Percentiles rank a stretch among this genome's conserved stretches.
These are phyloP conservation scores for Colletes gigas DNA, from an alignment of 1,140 invertebrate genomes.

Conservation along the genomic window DNA sequence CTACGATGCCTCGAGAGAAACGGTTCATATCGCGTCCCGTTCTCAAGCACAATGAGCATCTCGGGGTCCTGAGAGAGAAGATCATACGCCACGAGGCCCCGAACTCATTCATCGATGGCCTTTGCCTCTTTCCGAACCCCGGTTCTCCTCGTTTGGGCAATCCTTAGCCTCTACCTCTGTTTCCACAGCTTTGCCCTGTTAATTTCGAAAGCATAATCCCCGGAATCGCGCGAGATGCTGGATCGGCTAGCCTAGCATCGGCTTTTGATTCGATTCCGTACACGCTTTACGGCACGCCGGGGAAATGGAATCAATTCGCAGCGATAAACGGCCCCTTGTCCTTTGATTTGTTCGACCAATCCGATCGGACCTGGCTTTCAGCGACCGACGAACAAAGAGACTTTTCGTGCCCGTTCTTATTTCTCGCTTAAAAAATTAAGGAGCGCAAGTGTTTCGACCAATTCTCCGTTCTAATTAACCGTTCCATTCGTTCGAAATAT, in stretches of 20 bases:
- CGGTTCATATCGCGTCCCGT: too few relatives aligned
- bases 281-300: not conserved
- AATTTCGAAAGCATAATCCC: conserved; percentile 20
- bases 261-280: conserved; percentile 12
- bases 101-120: not conserved
- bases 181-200: not conserved
- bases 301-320: conserved; percentile 13
- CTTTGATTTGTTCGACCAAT: conserved; percentile 17
- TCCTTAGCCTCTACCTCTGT: not conserved
- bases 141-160: not conserved
- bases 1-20: too few relatives aligned
- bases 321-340: conserved; percentile 10
- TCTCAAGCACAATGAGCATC: conserved; percentile 31
- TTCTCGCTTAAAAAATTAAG: not conserved
- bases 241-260: not conserved
- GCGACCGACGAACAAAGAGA: not conserved
- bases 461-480: not conserved
- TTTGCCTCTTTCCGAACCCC: too few relatives aligned
- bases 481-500: too few relatives aligned
- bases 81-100: conserved; percentile 5
- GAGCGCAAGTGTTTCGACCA: not conserved
- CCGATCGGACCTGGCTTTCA: not conserved
- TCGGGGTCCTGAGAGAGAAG: conserved; percentile 2
- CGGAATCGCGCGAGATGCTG: not conserved
- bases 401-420: not conserved